phyloP scores from a whole-genome alignment of 1,140 invertebrate species.

The Dreissena rostriformis region DNA sequence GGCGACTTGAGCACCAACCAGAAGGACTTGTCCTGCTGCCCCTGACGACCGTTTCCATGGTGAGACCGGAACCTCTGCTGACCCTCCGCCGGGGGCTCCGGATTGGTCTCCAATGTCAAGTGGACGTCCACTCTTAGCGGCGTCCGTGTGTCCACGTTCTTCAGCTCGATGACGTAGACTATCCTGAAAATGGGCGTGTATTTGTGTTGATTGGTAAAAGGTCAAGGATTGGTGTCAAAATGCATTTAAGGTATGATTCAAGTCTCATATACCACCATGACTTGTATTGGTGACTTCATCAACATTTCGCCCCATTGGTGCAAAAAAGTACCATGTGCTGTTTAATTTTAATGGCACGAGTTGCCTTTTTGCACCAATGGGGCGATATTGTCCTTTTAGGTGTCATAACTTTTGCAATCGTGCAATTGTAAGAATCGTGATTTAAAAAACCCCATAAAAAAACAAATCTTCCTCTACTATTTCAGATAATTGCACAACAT shows the following conservation, averaged over 20 bases:
- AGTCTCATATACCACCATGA: not conserved
- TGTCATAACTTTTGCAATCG: no score
- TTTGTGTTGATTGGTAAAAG: no score
- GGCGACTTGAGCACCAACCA: conserved; percentile 1
- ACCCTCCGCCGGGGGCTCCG: not conserved
- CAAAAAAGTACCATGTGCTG: no score
- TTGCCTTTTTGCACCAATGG: not conserved
- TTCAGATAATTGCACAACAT: no score
- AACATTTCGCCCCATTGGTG: not conserved
- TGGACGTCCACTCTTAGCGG: not conserved
- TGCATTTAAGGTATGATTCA: no score
- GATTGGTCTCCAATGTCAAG: not conserved
- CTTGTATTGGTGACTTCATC: not conserved
- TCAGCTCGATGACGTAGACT: not conserved
- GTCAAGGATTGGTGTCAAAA: no score
- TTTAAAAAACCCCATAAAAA: no score
- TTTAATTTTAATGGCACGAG: not conserved
- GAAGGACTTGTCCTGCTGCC: not conserved
- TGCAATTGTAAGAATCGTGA: no score
- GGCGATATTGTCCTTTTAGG: not conserved
- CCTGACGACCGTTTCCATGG: not conserved
- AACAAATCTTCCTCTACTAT: no score
- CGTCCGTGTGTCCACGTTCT: not conserved
- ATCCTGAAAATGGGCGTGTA: not conserved
- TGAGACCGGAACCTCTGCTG: not conserved